Evolutionary conservation across 1,140 invertebrate species (phyloP), one percentile per base, ranked within the genome.

Genomic region (Sitophilus oryzae): DNA sequence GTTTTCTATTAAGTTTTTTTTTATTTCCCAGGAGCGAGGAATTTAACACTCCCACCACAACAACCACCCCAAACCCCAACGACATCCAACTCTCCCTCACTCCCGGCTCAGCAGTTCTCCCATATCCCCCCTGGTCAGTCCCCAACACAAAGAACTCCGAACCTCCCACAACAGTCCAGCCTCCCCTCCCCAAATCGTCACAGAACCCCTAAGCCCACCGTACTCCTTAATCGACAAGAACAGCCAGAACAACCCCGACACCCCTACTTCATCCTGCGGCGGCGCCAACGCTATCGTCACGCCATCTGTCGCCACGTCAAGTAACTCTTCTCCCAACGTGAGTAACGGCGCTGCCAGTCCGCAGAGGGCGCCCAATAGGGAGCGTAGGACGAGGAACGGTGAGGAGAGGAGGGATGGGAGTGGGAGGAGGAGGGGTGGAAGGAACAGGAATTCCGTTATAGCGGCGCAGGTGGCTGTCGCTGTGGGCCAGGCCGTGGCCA

Each of bases 161-260:
- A 70, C 53, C 20, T 63, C 3, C 60, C 65, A 15, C 47, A 64
- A 15, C 53, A 65, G 44, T 38, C 62, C 10, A 52, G 63, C 41
- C 19, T 56, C 40, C 11, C 58, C 35, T 34, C n/a, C 62, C 8
- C 19, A 60, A 9, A 54, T 69, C 53, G 55, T 69, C 1, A n/a
- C n/a, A n/a, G 64, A 74, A 46, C 50, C 56, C 44, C 59, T 46
- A 52, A 52, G 37, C 46, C 42, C 47, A 57, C 21, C 41, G 20
- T 16, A n/a, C n/a, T n/a, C n/a, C n/a, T n/a, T n/a, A n/a, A n/a
- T n/a, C n/a, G n/a, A n/a, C n/a, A n/a, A n/a, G n/a, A n/a, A n/a
- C n/a, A n/a, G n/a, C n/a, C n/a, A n/a, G n/a, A n/a, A n/a, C 61
- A 62, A 0, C 62, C 65, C 41, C 74, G 73, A 8, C 77, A 73